Conservation (phyloP, 2,113 vertebrate species). For the Morone saxatilis region DNA sequence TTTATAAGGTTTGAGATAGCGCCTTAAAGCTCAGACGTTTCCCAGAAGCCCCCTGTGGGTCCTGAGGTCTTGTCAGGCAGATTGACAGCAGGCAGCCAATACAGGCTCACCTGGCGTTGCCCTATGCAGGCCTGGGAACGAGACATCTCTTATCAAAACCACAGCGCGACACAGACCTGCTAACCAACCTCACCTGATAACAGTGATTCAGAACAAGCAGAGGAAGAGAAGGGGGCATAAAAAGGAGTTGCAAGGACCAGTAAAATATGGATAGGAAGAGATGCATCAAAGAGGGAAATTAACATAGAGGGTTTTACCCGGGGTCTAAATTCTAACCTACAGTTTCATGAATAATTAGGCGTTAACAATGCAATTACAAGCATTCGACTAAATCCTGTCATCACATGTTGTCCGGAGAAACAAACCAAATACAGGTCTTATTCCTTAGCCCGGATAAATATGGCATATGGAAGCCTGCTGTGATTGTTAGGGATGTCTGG, state of each 20-base stretch:
- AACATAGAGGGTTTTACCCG: constrained; percentile 46
- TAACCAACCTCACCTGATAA: constrained; percentile 74
- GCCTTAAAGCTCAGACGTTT: constrained; percentile 38
- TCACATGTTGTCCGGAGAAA: background rate
- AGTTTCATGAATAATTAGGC: constrained; percentile 32
- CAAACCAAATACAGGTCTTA: background rate
- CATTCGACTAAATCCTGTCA: background rate
- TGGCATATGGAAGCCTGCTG: constrained; percentile 44
- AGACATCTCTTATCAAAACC: constrained; percentile 73
- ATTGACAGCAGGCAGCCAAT: constrained; percentile 54
- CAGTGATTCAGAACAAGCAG: constrained; percentile 23
- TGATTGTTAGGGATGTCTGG: constrained; percentile 37
- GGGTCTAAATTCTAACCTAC: constrained; percentile 13
- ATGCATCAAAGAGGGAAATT: constrained; percentile 57
- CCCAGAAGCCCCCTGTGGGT: constrained; percentile 46
- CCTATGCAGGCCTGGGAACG: constrained; percentile 35
- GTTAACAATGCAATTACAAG: constrained; percentile 17
- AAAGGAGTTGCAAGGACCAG: constrained; percentile 15
- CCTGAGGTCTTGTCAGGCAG: constrained; percentile 36
- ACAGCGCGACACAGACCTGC: constrained; percentile 61
- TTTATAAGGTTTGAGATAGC: constrained; percentile 61
- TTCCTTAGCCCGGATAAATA: background rate
- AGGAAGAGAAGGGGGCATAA: constrained; percentile 29
- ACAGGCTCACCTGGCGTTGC: constrained; percentile 26
- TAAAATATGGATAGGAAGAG: constrained; percentile 63